A percentile compares a stretch with the other conserved stretches of the same genome.
Evolutionary conservation across 2,888 invertebrate genomes (phyloP).

Genomic region (Melanostoma mellinum): DNA sequence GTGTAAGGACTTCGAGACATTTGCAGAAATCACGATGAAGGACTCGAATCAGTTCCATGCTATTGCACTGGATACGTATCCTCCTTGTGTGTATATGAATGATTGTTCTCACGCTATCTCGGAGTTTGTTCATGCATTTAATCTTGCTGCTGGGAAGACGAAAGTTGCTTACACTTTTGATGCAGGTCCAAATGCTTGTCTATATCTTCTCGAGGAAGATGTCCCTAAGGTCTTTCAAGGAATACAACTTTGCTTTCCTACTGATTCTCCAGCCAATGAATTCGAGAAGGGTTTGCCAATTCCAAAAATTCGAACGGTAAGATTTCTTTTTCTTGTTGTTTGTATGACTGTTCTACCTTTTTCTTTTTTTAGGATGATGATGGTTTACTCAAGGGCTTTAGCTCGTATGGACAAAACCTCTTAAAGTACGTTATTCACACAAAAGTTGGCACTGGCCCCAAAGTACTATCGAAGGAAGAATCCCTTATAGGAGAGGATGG

Average conservation of each 20-base stretch:
- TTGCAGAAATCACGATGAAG: conserved; percentile 97
- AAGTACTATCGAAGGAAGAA: conserved; percentile 16
- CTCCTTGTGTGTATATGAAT: conserved; percentile 96
- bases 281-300: conserved; percentile 85
- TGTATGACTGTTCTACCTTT: conserved; percentile 3
- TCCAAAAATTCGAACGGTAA: conserved; percentile 64
- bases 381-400: conserved; percentile 20
- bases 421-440: conserved; percentile 93
- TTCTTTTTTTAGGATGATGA: conserved; percentile 60
- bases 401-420: conserved; percentile 82
- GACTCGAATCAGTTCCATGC: conserved; percentile 99
- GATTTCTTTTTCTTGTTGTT: neutral
- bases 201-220: conserved; percentile 91
- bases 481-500: conserved; percentile 43
- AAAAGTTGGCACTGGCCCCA: conserved; percentile 91
- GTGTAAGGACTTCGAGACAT: conserved; percentile 88
- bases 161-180: conserved; percentile 98
- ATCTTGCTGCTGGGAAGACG: conserved; percentile 85
- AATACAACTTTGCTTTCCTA: conserved; percentile 89
- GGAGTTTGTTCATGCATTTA: conserved; percentile 91
- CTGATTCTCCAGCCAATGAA: conserved; percentile 81
- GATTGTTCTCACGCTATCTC: conserved; percentile 92
- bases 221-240: conserved; percentile 87
- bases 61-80: conserved; percentile 94
- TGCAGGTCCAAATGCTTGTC: conserved; percentile 98